Base-by-base conservation (phyloP, 2,888 invertebrate genomes). In the Dendrolimus houi region DNA sequence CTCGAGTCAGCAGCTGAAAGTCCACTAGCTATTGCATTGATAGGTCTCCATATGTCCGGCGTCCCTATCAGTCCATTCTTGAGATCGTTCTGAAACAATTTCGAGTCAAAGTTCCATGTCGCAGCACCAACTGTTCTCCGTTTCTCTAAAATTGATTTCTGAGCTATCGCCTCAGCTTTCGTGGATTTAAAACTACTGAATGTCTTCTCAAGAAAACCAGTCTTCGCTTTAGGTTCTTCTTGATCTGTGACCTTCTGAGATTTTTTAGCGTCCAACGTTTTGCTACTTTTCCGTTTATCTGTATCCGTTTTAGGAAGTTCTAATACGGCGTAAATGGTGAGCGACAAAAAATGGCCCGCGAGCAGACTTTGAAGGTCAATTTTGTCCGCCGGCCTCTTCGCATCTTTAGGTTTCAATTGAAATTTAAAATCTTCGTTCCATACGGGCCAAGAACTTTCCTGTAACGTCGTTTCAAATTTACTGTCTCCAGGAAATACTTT, bases 381-480 rank as follows among this genome's bases (percentile, higher is more conserved):
- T 65, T 89, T 86, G 62, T 90, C 90, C 9, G 85, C 68, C 47
- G 81, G 67, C 62, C 88, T 85, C 61, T 83, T 86, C 64, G 87
- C 81, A 64, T 92, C 92, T 74, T 92, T 92, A 60, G 84, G 92
- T 67, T 91, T 91, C 60, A 95, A 70, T 54, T 92, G 92, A 77
- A 96, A 96, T 67, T 92, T 92, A 72, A 95, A 95, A 64, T 94
- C 95, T 82, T 96, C 95, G 75, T 96, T 95, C 92, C 95, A 95
- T 58, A 93, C 93, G 0, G 96, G 96, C 95, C 95, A 95, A 1
- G 95, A 94, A 71, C 94, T 94, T 66, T 94, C 94, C 74, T 94
- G 94, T 66, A 94, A 85, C 57, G 93, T 92, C 29, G 95, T 95
- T 81, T 96, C 96, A 74, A 92, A 94, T 79, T 95, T 95, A 64